Conservation (phyloP, 2,113 vertebrate species). For the Saccopteryx leptura region DNA sequence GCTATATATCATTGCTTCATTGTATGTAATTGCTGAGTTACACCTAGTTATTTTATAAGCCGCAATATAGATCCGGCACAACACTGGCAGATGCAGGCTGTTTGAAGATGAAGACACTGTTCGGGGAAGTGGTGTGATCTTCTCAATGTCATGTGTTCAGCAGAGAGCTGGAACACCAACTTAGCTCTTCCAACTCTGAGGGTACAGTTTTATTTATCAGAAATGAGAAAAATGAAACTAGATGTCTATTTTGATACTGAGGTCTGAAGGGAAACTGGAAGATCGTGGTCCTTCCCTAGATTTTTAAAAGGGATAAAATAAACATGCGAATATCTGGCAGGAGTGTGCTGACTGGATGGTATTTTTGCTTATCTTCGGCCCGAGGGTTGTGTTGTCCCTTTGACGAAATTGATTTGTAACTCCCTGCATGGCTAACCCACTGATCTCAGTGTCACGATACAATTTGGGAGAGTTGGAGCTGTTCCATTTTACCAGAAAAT, state of each 20-base stretch:
- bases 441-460: conserved; percentile 64
- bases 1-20: background rate
- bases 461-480: conserved; percentile 43
- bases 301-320: background rate
- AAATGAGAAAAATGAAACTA: background rate
- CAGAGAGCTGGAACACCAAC: background rate
- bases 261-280: background rate
- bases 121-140: conserved; percentile 35
- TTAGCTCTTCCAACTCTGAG: background rate
- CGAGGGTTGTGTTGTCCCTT: background rate
- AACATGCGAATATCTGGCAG: background rate
- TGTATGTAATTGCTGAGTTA: conserved; percentile 10
- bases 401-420: background rate
- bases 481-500: conserved; percentile 75
- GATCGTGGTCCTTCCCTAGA: background rate
- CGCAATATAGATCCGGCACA: background rate
- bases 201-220: background rate
- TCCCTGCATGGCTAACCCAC: background rate
- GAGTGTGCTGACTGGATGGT: background rate
- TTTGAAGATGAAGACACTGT: conserved; percentile 38
- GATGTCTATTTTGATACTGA: background rate
- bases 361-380: background rate
- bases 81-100: background rate
- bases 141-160: background rate
- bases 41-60: background rate